These are phyloP conservation scores for human (Homo sapiens) DNA, from an alignment of 2,113 vertebrate genomes.

Conservation along the genomic window GRCh38 chr3:42246001-42246500, in stretches of 20 bases:
- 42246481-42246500: not conserved
- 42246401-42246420: not conserved
- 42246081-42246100: not conserved
- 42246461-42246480: not conserved
- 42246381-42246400: not conserved
- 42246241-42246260: not conserved
- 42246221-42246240: not conserved
- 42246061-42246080: not conserved
- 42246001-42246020: not conserved
- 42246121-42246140: not conserved
- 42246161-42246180: too few relatives aligned
- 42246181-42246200: not conserved
- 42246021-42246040: not conserved
- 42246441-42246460: not conserved
- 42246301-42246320: not conserved
- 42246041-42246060: not conserved
- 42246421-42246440: not conserved
- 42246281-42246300: not conserved
- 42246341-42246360: fast-evolving
- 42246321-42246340: not conserved
- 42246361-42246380: not conserved
- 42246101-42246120: not conserved
- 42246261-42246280: not conserved
- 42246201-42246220: not conserved
- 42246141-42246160: not conserved